phyloP scores from a whole-genome alignment of 64 coral and sea anemone genomes.

The Porites australiensis region DNA sequence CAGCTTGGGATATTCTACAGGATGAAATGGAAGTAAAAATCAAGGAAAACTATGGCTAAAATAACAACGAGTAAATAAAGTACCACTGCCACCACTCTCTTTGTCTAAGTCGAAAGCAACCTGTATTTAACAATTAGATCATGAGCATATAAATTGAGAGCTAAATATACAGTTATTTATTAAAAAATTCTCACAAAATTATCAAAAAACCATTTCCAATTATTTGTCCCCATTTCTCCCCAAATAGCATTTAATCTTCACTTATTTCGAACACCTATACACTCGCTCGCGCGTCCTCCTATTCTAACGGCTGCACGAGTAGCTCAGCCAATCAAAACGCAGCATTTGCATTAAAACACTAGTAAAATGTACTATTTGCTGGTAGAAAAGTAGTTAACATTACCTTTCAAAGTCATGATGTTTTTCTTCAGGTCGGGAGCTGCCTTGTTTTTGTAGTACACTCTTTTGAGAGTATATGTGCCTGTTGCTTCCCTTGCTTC shows the following conservation, averaged over 20 bases:
- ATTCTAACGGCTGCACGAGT: too few relatives aligned
- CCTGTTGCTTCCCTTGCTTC: neutral
- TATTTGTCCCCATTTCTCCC: neutral
- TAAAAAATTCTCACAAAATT: neutral
- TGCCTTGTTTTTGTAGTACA: conserved; percentile 29
- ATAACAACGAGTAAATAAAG: neutral
- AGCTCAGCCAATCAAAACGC: too few relatives aligned
- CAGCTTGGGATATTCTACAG: neutral
- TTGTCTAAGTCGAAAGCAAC: neutral
- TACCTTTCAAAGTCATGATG: conserved; percentile 7
- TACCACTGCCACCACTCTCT: neutral
- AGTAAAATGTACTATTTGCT: neutral
- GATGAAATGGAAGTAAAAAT: neutral
- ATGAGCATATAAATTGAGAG: neutral
- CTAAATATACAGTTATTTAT: neutral
- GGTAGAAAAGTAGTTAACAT: neutral
- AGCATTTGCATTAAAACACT: too few relatives aligned
- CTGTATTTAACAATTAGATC: neutral
- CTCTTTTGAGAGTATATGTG: conserved; percentile 20
- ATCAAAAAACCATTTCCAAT: neutral
- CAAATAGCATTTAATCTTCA: neutral
- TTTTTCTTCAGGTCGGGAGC: conserved; percentile 27
- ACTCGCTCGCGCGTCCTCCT: too few relatives aligned
- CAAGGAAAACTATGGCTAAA: neutral
- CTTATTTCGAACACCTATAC: too few relatives aligned